Base-by-base conservation (phyloP, 2,888 invertebrate genomes). In the Lydus trimaculatus region DNA sequence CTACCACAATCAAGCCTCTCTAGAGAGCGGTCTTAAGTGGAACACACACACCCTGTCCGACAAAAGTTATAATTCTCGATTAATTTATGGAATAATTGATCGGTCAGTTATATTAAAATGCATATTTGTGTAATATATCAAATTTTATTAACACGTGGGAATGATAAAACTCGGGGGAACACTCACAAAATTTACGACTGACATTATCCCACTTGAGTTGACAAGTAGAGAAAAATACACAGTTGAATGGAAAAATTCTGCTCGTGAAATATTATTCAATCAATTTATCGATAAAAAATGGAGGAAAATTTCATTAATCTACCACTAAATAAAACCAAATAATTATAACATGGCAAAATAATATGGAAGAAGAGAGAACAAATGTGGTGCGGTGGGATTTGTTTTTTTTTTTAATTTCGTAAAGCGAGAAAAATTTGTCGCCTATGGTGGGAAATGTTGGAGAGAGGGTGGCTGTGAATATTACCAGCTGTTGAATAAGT, bases 401-500 rank as follows among this genome's bases (percentile, higher is more conserved):
- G n/a, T n/a, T 15, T 36, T 7, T 33, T 33, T 7, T 43, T 43
- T 43, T 43, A 43, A 43, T 43, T 43, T 8, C 17, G 43, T 43
- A n/a, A n/a, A 11, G 23, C 9, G 48, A 11, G 20, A 20, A 25
- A 25, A 56, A 56, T 52, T 23, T 23, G 52, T 23, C 17, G 7
- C 9, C 7, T 48, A 48, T 48, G 6, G 56, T 25, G 25, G 25
- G 5, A 25, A 56, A 25, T 56, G 56, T 23, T 23, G 52, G 23
- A 13, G n/a, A n/a, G n/a, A n/a, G n/a, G n/a, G n/a, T n/a, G 8
- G 23, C 52, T 56, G 56, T 56, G 56, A 56, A 56, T 8, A 25
- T 11, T 56, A 15, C 56, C 56, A 56, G 56, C 56, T 56, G 56
- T 56, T 56, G 56, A 25, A 15, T 6, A 56, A 56, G 56, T 56